Base-by-base conservation (phyloP, 2,888 invertebrate genomes). In the Crioceris asparagi region DNA sequence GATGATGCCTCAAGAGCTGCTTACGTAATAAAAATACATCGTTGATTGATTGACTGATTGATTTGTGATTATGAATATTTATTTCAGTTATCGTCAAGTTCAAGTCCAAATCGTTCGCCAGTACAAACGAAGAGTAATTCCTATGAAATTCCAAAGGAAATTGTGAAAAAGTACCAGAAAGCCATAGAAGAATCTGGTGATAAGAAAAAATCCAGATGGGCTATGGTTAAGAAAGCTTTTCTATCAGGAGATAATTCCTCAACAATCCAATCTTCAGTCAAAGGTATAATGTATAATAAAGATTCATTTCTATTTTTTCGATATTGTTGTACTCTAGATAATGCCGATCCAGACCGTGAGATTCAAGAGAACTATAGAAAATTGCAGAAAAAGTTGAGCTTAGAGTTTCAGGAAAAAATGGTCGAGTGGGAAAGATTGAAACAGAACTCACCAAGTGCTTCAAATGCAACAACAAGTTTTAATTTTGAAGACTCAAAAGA, bases 351-450 rank as follows among this genome's bases (percentile, higher is more conserved):
- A n/a, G n/a, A n/a, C n/a, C n/a, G n/a, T n/a, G 84, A 84, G 60
- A 79, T 84, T 34, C 76, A 79, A 40, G 67, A 73, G 39, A 77
- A 79, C 55, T 85, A 83, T 58, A 74, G 75, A 11, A 74, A 77
- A 17, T 63, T 85, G n/a, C 80, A 81, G 55, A 73, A 76, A 27
- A 74, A 80, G 46, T 64, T 86, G n/a, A 75, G 79, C 35, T 67
- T 74, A 39, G 85, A 86, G 59, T 82, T 85, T 60, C 77, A 82
- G 19, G 74, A 74, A 34, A 83, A 87, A 54, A 65, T 79, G 36
- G 65, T 68, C 40, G 81, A 80, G 59, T 64, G 64, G 63, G 60
- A 64, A 43, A 50, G 56, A 38, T 50, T 56, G 19, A 61, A 60
- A 47, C 54, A 60, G 32, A 49, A 40, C 38, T 50, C 55, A 17